phyloP scores from a whole-genome alignment of 2,797 vertebrate genomes.

The Myotis planiceps region DNA sequence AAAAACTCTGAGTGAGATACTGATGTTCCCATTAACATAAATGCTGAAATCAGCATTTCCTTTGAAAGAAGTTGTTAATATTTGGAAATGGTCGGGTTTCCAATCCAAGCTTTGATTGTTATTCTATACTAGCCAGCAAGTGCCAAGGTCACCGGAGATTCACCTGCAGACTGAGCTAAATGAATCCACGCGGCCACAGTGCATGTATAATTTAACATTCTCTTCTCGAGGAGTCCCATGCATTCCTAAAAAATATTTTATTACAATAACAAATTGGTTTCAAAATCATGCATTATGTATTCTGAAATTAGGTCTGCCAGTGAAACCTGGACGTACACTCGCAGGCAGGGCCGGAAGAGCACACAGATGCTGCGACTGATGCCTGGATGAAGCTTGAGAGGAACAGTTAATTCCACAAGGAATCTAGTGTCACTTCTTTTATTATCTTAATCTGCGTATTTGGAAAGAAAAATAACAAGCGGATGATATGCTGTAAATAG shows the following conservation, averaged over 20 bases:
- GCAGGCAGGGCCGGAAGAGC: conserved; percentile 57
- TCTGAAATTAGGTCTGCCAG: conserved; percentile 89
- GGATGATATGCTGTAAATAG: conserved; percentile 65
- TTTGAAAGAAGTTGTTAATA: conserved; percentile 90
- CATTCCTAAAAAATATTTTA: conserved; percentile 91
- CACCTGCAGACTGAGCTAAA: conserved; percentile 88
- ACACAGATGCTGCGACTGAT: conserved; percentile 35
- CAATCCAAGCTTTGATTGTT: conserved; percentile 87
- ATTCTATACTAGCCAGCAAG: conserved; percentile 87
- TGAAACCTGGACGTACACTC: conserved; percentile 82
- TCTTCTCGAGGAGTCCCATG: conserved; percentile 87
- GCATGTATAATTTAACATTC: conserved; percentile 91
- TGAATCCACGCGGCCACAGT: conserved; percentile 88
- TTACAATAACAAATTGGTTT: conserved; percentile 92
- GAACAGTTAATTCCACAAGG: conserved; percentile 75
- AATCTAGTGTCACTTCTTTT: conserved; percentile 75
- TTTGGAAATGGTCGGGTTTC: conserved; percentile 90
- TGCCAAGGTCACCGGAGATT: conserved; percentile 90
- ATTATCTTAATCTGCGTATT: conserved; percentile 78
- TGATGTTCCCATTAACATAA: conserved; percentile 89
- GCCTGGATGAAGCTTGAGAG: conserved; percentile 61
- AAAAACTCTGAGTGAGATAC: conserved; percentile 88
- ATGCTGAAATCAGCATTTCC: conserved; percentile 90
- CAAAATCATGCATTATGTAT: conserved; percentile 92
- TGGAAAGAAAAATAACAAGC: conserved; percentile 79